Percentiles rank a stretch among this genome's conserved stretches.
Conservation (phyloP, 2,888 invertebrate genomes). For the Nomada fucata region DNA sequence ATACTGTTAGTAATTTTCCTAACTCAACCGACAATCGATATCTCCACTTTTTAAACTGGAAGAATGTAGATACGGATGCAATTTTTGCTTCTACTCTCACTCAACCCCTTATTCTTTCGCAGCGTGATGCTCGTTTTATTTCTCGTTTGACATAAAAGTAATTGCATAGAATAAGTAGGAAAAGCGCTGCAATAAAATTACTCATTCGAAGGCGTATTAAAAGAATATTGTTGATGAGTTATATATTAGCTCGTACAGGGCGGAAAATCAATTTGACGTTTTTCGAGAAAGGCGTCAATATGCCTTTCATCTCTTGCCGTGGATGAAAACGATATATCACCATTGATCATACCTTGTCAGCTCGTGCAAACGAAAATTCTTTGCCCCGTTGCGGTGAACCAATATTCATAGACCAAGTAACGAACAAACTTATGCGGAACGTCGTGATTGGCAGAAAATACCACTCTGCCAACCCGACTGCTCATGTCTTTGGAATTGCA, state of each 20-base stretch:
- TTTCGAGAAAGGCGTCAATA: constrained; percentile 48
- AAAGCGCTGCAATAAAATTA: neutral
- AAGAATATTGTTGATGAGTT: neutral
- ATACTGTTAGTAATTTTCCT: too few species aligned
- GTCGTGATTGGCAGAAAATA: neutral
- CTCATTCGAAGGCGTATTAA: neutral
- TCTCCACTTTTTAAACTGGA: too few species aligned
- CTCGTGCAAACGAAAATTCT: constrained; percentile 46
- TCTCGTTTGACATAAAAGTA: too few species aligned
- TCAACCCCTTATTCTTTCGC: too few species aligned
- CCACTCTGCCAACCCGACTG: neutral
- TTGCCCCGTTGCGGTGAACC: constrained; percentile 9
- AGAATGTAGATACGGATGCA: too few species aligned
- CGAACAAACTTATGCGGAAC: constrained; percentile 13
- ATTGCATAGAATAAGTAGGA: neutral
- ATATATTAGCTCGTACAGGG: neutral
- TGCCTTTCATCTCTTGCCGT: constrained; percentile 19
- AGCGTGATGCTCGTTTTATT: too few species aligned
- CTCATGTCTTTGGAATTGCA: neutral
- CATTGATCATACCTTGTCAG: constrained; percentile 63
- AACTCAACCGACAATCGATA: too few species aligned
- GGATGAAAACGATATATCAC: constrained; percentile 61
- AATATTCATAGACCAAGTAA: constrained; percentile 14
- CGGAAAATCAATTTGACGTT: constrained; percentile 46
- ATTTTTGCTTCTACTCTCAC: too few species aligned